Conservation (phyloP, 2,797 vertebrate species). For the Phataginus tricuspis region DNA sequence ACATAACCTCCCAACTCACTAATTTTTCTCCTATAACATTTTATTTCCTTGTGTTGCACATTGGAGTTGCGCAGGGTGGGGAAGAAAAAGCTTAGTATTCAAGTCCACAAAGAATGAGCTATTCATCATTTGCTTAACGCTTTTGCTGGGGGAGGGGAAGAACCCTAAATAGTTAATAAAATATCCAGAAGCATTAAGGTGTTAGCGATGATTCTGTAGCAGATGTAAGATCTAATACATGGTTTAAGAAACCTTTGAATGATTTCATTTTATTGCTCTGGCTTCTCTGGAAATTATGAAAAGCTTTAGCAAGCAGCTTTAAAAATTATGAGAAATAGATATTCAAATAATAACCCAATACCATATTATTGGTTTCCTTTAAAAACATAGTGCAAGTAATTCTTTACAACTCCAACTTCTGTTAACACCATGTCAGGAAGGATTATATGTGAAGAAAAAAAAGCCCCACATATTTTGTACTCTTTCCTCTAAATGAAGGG, state of each 20-base stretch:
- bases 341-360: neutral
- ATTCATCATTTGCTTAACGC: constrained; percentile 60
- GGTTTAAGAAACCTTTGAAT: neutral
- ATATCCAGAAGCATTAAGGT: neutral
- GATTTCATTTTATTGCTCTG: neutral
- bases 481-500: neutral
- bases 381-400: neutral
- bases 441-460: neutral
- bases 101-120: constrained; percentile 35
- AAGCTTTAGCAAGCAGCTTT: neutral
- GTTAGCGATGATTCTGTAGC: constrained; percentile 18
- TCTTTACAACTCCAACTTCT: constrained; percentile 18
- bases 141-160: neutral
- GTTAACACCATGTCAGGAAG: neutral
- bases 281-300: constrained; percentile 17
- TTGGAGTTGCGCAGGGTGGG: neutral
- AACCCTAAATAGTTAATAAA: neutral
- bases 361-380: neutral
- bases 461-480: neutral
- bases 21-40: neutral
- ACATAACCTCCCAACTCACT: neutral
- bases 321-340: constrained; percentile 41
- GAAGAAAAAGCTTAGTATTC: neutral
- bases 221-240: neutral
- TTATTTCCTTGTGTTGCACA: constrained; percentile 13